Evolutionary conservation across 1,140 invertebrate species (phyloP).

Genomic region (Leucophenga varia): DNA sequence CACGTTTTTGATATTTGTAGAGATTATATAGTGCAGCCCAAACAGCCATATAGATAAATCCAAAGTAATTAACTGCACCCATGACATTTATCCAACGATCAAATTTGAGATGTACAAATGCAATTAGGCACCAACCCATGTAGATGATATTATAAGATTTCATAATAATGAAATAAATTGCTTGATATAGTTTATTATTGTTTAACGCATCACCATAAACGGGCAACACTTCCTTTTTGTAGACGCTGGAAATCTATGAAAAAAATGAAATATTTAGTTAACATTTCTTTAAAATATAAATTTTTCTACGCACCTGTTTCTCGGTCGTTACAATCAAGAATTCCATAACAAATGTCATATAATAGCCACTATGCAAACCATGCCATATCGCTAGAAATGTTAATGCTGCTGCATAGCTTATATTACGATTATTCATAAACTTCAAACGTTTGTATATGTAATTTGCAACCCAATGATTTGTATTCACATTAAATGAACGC

Average conservation of each 20-base stretch:
- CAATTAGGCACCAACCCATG: constrained; percentile 81
- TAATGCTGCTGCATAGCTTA: constrained; percentile 80
- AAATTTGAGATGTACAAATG: constrained; percentile 76
- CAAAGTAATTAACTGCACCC: constrained; percentile 65
- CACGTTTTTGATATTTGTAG: constrained; percentile 12
- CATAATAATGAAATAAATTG: constrained; percentile 61
- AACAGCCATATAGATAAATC: constrained; percentile 63
- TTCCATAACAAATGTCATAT: constrained; percentile 88
- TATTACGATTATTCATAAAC: constrained; percentile 82
- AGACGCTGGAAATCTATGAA: constrained; percentile 30
- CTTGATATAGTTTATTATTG: constrained; percentile 57
- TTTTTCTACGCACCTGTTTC: constrained; percentile 70
- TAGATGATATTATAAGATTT: constrained; percentile 78
- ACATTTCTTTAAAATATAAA: constrained; percentile 1
- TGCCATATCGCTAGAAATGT: constrained; percentile 92
- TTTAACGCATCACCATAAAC: constrained; percentile 27
- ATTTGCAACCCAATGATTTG: constrained; percentile 87
- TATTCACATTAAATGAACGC: constrained; percentile 89
- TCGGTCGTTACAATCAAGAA: constrained; percentile 86
- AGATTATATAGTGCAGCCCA: constrained; percentile 56
- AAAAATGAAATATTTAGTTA: constrained; percentile 18
- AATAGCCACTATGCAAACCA: constrained; percentile 88
- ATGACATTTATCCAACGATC: constrained; percentile 66
- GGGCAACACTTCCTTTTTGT: constrained; percentile 33
- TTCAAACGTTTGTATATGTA: constrained; percentile 91